Base-by-base conservation (phyloP, 2,113 vertebrate genomes). In the Campylomormyrus numenius region DNA sequence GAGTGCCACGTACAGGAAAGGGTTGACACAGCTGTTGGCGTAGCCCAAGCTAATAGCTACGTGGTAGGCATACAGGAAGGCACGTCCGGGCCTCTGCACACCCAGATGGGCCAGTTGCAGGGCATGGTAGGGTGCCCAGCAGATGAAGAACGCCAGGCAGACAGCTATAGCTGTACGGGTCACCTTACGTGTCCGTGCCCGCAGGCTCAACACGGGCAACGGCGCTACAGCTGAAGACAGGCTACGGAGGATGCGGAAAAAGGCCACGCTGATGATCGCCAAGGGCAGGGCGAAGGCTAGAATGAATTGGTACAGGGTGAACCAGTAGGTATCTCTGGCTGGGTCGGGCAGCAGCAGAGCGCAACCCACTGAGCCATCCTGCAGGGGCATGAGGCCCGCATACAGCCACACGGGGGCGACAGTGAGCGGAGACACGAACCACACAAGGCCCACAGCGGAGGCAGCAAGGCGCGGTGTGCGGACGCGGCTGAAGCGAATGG, bases 81-180 rank as follows among this genome's bases (percentile, higher is more conserved):
- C 92, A 0, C 90, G 5, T 80, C 93, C 94, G 17, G 96, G 96
- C 52, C 93, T 93, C 89, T 95, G 93, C 10, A 96, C 91, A 0
- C 94, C 94, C 0, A 96, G 93, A 46, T 96, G 95, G 50, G 94
- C 88, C 90, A 96, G 91, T 91, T 96, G 96, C n/a, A 96, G 94
- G 91, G 94, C 94, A 91, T 96, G 95, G 87, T 94, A 95, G 10
- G 97, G 97, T 84, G 97, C 96, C 97, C 97, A 97, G 91, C 97
- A 97, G 88, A 96, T 92, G 24, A 97, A 97, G 92, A 98, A 98
- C 6, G 96, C 96, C 0, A 96, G 94, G 88, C 97, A 97, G 92
- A 97, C 97, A 89, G 96, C 96, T 42, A 98, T 96, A 0, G 97
- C 97, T 96, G 96, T 97, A 2, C 96, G 94, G 10, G 97, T 98